phyloP scores from a whole-genome alignment of 37 sponge, comb jelly and placozoan species.

The Dysidea cf. avara region DNA sequence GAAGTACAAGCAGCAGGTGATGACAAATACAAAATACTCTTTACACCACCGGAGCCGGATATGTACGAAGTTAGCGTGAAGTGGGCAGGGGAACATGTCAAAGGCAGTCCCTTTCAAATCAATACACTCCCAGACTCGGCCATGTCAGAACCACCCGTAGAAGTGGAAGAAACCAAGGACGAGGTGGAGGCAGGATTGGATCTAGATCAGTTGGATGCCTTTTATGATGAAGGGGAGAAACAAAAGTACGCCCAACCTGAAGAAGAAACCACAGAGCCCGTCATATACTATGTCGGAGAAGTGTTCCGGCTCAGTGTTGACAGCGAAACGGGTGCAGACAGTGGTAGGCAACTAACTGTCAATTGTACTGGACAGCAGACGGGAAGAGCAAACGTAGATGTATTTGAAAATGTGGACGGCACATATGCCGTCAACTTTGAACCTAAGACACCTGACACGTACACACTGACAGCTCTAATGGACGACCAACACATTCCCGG shows the following conservation, averaged over 20 bases:
- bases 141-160: too few relatives aligned
- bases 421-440: slow-evolving; percentile 12
- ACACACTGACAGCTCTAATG: slow-evolving; percentile 21
- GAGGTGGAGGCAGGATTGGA: too few relatives aligned
- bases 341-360: slow-evolving; percentile 1
- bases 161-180: too few relatives aligned
- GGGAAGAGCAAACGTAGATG: not conserved
- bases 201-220: too few relatives aligned
- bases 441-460: slow-evolving; percentile 34
- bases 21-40: not conserved
- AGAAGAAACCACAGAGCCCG: too few relatives aligned
- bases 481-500: slow-evolving; percentile 36
- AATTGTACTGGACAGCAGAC: not conserved
- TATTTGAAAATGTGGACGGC: slow-evolving; percentile 8
- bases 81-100: slow-evolving; percentile 12
- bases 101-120: slow-evolving; percentile 72
- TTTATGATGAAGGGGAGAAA: too few relatives aligned
- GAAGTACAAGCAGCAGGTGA: slow-evolving; percentile 4
- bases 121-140: not conserved
- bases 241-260: too few relatives aligned
- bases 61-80: slow-evolving; percentile 27
- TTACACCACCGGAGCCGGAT: slow-evolving; percentile 36
- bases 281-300: too few relatives aligned
- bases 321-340: slow-evolving; percentile 1
- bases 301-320: too few relatives aligned